A percentile compares a stretch with the other conserved stretches of the same genome.
These are phyloP conservation scores for Papilio demoleus DNA, from an alignment of 2,888 invertebrate genomes.

Conservation along the genomic window DNA sequence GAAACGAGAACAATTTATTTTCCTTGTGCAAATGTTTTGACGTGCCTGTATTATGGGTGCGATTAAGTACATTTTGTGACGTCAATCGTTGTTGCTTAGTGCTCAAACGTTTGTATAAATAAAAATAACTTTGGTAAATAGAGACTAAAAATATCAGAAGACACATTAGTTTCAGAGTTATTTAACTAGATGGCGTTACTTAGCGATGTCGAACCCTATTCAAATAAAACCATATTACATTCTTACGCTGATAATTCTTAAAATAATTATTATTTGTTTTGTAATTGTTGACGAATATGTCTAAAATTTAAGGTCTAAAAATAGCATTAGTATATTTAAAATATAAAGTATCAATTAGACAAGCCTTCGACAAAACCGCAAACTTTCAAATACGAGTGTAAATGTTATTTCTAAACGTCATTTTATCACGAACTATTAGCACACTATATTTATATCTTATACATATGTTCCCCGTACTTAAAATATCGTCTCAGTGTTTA, in stretches of 20 bases:
- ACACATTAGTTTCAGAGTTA: not conserved
- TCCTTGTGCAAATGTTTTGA: slow-evolving; percentile 11
- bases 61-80: slow-evolving; percentile 14
- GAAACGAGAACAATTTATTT: slow-evolving; percentile 13
- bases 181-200: not conserved
- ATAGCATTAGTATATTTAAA: not conserved
- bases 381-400: slow-evolving; percentile 31
- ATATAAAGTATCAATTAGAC: slow-evolving; percentile 26
- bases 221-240: no score
- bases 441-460: not conserved
- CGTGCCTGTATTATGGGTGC: not conserved
- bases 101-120: not conserved
- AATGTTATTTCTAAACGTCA: slow-evolving; percentile 25
- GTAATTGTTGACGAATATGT: not conserved
- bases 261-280: no score
- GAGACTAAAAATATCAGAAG: not conserved
- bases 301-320: not conserved
- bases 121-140: not conserved
- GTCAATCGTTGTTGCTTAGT: not conserved
- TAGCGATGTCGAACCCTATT: not conserved
- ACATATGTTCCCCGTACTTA: not conserved
- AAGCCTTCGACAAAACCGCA: slow-evolving; percentile 35
- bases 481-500: not conserved
- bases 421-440: not conserved
- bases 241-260: no score